Base-by-base conservation (phyloP, 2,888 invertebrate genomes). In the Callyntrura guangdongensis region DNA sequence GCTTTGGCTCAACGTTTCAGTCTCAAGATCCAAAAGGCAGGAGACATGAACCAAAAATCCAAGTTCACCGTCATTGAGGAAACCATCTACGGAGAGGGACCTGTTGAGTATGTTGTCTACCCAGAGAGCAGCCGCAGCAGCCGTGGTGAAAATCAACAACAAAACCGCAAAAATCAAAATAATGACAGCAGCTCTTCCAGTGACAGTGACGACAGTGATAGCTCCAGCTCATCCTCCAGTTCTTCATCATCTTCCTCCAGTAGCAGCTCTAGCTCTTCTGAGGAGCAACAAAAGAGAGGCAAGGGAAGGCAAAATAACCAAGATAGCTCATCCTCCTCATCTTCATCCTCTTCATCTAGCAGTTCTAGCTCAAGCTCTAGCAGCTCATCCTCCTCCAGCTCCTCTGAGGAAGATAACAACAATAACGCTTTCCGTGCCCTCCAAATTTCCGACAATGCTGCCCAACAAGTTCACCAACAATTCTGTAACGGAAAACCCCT, bases 1-100 rank as follows among this genome's bases (percentile, higher is more conserved):
- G 89, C 89, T n/a, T 25, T 85, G 47, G 89, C 89, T 79, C 89
- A 90, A 17, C 36, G 8, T n/a, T 85, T 90, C 85, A 77, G 79
- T 69, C 9, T 79, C 22, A 90, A 67, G 45, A 22, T 69, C 25
- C 77, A 77, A 85, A 85, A 90, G 85, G 69, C 56, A 25, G 59
- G 69, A 45, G 69, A 90, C 69, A 25, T 90, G 36, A 77, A 36
- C 56, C 17, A 20, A 59, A 85, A 67, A 56, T 12, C 56, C 12
- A 53, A 67, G 59, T 90, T 49, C 64, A 85, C 67, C 59, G 85
- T 85, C 22, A 61, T 8, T n/a, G 89, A 90, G 53, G 79, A 85
- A 36, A 90, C 89, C 45, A 85, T 90, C 69, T 90, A 85, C 17
- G 89, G 89, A n/a, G 79, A 84, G 27, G 25, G 45, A 6, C 85